Base-by-base conservation (phyloP, 1,140 invertebrate genomes). In the Ladona fulva region DNA sequence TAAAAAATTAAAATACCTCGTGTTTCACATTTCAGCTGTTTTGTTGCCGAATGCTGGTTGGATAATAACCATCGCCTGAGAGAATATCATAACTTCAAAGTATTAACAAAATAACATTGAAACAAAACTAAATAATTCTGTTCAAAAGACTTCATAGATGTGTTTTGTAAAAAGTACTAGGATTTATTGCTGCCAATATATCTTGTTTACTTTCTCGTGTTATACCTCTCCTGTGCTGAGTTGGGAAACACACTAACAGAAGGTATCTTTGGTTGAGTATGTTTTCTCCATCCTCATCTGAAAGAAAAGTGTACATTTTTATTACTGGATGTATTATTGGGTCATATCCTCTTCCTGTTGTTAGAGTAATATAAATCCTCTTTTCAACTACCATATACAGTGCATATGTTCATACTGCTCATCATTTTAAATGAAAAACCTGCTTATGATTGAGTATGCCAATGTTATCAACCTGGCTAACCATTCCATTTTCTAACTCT, bases 81-180 rank as follows among this genome's bases (percentile, higher is more conserved):
- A 66, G 52, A 66, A 66, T 66, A 66, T 66, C 12, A 66, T 66
- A 66, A 66, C 52, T 66, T 66, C 52, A 66, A 66, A 66, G 52
- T 66, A 66, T 66, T 66, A 66, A 66, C n/a, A 66, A 66, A 66
- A 19, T 66, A 16, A 66, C 14, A 66, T 66, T 66, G 52, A 66
- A 66, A 66, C 52, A 66, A 66, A 66, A 66, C 52, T 66, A 66
- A 19, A 66, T 66, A 66, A 3, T 66, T 66, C 52, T 66, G 52
- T 66, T 66, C 52, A 66, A 66, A 66, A 66, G 52, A 66, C 52
- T 66, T 66, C 52, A 66, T 66, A 66, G 52, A 66, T 66, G 52
- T 66, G 52, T 66, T 66, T 66, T 66, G 52, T 66, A 66, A 66
- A 66, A 66, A 66, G 52, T 66, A 66, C 52, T 66, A 66, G 52